These are phyloP conservation scores for Gastracanthus pulcherrimus DNA, from an alignment of 2,888 invertebrate species.

Conservation along the genomic window DNA sequence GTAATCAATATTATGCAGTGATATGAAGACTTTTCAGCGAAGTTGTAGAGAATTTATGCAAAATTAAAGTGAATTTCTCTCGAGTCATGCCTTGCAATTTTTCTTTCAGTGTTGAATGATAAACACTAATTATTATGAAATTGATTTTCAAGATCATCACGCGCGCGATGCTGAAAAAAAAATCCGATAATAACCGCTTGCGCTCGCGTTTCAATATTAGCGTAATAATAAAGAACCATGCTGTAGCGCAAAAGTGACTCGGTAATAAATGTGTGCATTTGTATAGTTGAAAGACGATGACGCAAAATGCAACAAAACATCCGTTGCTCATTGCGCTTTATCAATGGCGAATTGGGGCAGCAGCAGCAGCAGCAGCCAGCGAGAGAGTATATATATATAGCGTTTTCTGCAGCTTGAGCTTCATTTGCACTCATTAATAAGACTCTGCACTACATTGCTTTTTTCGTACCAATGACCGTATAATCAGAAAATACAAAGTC, in stretches of 20 bases:
- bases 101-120: background rate
- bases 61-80: background rate
- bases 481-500: too few species aligned
- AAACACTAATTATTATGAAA: background rate
- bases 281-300: background rate
- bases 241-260: background rate
- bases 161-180: background rate
- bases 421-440: constrained; percentile 28
- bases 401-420: background rate
- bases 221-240: too few species aligned
- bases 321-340: constrained; percentile 2
- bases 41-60: background rate
- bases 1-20: too few species aligned
- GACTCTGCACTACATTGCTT: too few species aligned
- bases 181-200: background rate
- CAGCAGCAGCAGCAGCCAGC: too few species aligned
- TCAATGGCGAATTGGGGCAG: constrained; percentile 22
- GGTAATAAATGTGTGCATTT: background rate
- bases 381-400: too few species aligned
- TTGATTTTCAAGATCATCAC: background rate
- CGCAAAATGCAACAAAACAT: constrained; percentile 23
- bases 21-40: too few species aligned
- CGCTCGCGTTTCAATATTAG: too few species aligned
- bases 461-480: too few species aligned
- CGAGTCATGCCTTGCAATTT: background rate